phyloP scores from a whole-genome alignment of 2,888 invertebrate species.

The Acanthosepion lycidas region DNA sequence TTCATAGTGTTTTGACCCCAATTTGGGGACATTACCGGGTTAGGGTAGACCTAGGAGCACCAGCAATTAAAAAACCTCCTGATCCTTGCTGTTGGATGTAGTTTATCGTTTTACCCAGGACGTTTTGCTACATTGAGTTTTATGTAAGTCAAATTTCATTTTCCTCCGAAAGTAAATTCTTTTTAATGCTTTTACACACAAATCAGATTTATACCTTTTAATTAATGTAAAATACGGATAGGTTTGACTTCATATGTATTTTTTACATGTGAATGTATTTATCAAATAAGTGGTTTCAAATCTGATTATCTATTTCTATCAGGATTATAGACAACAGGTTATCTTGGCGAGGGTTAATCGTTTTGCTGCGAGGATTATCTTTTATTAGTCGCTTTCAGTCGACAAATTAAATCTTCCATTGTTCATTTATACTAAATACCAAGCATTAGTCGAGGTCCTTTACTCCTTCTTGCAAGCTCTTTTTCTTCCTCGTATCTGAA shows the following conservation, averaged over 20 bases:
- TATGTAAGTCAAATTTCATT: no score
- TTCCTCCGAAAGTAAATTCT: no score
- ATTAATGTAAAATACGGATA: not conserved
- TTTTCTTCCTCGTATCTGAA: no score
- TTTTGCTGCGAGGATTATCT: not conserved
- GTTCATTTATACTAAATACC: not conserved
- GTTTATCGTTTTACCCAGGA: no score
- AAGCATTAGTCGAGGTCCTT: no score
- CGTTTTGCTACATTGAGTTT: no score
- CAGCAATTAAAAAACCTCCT: no score
- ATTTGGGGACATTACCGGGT: no score
- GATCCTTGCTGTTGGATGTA: no score
- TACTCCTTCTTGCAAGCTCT: no score
- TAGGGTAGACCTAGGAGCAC: no score
- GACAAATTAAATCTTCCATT: not conserved
- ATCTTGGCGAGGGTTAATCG: not conserved
- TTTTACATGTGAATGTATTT: not conserved
- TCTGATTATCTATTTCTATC: not conserved
- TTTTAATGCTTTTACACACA: not conserved
- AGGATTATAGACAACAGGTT: not conserved
- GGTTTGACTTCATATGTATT: not conserved
- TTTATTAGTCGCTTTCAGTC: not conserved
- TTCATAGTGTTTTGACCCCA: no score
- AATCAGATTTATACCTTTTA: not conserved
- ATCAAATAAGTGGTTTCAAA: not conserved